phyloP scores from a whole-genome alignment of 2,113 vertebrate genomes.

The Saiga tatarica region DNA sequence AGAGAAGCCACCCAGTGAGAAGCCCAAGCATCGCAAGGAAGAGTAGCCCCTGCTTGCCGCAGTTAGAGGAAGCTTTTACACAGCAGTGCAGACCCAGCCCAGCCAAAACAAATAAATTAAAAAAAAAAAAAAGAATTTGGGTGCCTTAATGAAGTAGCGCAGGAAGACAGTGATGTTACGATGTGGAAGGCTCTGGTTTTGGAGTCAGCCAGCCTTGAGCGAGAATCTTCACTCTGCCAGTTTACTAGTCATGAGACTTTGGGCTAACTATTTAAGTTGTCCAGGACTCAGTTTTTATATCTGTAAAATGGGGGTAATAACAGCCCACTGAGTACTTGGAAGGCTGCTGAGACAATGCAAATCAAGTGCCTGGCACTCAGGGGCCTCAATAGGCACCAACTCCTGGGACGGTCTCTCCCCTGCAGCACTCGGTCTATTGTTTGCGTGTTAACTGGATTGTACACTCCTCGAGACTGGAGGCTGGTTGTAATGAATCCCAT shows the following conservation, averaged over 20 bases:
- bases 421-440: neutral
- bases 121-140: neutral
- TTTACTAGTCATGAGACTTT: neutral
- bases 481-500: neutral
- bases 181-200: neutral
- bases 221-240: neutral
- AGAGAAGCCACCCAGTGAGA: neutral
- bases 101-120: neutral
- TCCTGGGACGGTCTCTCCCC: neutral
- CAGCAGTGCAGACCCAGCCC: neutral
- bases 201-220: neutral
- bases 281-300: neutral
- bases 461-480: neutral
- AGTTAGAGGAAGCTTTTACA: neutral
- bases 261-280: neutral
- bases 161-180: neutral
- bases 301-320: neutral
- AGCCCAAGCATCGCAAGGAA: neutral
- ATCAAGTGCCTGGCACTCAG: neutral
- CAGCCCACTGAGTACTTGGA: neutral
- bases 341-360: neutral
- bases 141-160: neutral
- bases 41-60: neutral
- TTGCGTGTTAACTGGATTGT: neutral
- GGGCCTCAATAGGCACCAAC: fast-evolving